phyloP scores from a whole-genome alignment of 2,888 invertebrate species.

The Theretra japonica region DNA sequence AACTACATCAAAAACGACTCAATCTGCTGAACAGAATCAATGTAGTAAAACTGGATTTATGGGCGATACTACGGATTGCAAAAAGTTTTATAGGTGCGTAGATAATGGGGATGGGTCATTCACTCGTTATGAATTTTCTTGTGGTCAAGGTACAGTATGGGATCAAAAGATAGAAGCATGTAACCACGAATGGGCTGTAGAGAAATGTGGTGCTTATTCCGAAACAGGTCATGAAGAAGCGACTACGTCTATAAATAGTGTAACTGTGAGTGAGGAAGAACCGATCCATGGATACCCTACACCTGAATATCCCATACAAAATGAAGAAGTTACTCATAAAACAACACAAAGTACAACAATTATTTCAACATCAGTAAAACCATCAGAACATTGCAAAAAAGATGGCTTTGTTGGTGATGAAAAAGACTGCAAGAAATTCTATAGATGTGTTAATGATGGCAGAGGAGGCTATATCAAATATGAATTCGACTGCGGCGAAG shows the following conservation, averaged over 20 bases:
- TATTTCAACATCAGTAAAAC: slow-evolving; percentile 37
- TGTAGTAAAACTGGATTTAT: slow-evolving; percentile 76
- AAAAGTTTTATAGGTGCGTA: slow-evolving; percentile 88
- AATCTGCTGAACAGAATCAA: neutral
- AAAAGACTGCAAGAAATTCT: slow-evolving; percentile 89
- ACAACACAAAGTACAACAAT: slow-evolving; percentile 37
- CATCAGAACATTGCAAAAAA: slow-evolving; percentile 47
- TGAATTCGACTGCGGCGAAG: slow-evolving; percentile 89
- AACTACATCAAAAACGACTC: neutral
- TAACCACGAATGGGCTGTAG: slow-evolving; percentile 83
- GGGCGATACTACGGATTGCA: slow-evolving; percentile 84
- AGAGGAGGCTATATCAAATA: slow-evolving; percentile 86
- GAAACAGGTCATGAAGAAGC: slow-evolving; percentile 38
- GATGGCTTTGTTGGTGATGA: slow-evolving; percentile 89
- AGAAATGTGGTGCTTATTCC: slow-evolving; percentile 49
- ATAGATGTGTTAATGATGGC: slow-evolving; percentile 88
- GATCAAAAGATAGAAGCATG: slow-evolving; percentile 83
- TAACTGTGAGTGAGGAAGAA: slow-evolving; percentile 38
- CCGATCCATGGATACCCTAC: slow-evolving; percentile 39
- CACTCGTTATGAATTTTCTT: slow-evolving; percentile 86
- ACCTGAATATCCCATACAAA: slow-evolving; percentile 30
- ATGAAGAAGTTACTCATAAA: neutral
- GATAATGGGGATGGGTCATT: slow-evolving; percentile 85
- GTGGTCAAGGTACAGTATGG: slow-evolving; percentile 88
- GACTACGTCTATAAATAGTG: slow-evolving; percentile 39